Percentiles rank a stretch among this genome's conserved stretches.
phyloP scores from a whole-genome alignment of 2,888 invertebrate species.

The Tanypteryx hageni region DNA sequence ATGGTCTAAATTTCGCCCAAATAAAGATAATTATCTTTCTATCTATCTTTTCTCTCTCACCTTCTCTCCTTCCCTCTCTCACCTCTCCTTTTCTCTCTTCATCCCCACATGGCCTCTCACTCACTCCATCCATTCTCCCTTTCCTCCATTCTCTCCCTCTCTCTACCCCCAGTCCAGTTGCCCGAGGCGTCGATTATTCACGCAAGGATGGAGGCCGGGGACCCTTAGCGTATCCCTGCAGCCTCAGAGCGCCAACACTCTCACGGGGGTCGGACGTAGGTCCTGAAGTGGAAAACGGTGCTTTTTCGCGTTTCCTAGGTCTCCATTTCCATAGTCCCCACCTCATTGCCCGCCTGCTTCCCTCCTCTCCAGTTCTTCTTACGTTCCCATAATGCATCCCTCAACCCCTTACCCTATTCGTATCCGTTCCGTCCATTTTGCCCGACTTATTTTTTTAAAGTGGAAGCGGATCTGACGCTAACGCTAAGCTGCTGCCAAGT shows the following conservation, averaged over 20 bases:
- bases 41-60: background rate
- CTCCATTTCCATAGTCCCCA: conserved; percentile 8
- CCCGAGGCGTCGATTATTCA: conserved; percentile 7
- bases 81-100: background rate
- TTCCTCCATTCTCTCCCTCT: background rate
- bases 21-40: background rate
- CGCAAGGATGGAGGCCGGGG: background rate
- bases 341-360: background rate
- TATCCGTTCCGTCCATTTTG: too few species aligned
- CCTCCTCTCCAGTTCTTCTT: background rate
- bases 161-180: background rate
- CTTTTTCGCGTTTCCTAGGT: conserved; percentile 4
- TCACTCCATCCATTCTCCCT: background rate
- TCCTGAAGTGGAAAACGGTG: conserved; percentile 24
- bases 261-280: background rate
- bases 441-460: too few species aligned
- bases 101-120: background rate
- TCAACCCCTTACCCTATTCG: too few species aligned
- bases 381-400: background rate
- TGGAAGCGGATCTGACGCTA: too few species aligned
- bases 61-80: background rate
- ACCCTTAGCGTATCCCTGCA: background rate
- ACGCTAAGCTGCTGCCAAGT: too few species aligned
- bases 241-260: too few species aligned
- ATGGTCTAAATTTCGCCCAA: too few species aligned